phyloP scores from a whole-genome alignment of 2,797 vertebrate species.

The Catostomus latipinnis region DNA sequence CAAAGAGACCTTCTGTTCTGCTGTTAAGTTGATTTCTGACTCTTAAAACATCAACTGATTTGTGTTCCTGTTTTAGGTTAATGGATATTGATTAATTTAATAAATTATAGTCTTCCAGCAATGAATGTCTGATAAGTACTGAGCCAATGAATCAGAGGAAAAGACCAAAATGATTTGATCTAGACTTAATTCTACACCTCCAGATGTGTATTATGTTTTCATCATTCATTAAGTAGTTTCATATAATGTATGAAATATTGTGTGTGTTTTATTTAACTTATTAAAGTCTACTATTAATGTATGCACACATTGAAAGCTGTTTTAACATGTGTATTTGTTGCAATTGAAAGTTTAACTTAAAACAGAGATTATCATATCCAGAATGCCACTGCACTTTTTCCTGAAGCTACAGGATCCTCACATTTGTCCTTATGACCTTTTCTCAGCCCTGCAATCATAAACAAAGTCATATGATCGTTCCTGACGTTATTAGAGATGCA shows the following conservation, averaged over 20 bases:
- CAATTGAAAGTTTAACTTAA: neutral
- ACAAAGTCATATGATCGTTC: slow-evolving; percentile 5
- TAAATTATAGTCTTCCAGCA: slow-evolving; percentile 30
- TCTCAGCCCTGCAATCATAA: neutral
- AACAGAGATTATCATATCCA: neutral
- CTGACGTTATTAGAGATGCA: slow-evolving; percentile 16
- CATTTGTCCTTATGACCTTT: slow-evolving; percentile 23
- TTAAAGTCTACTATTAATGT: neutral
- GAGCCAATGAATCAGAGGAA: neutral
- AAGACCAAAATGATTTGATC: neutral
- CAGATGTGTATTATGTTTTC: neutral
- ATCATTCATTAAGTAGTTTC: neutral
- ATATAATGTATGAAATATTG: neutral
- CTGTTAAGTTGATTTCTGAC: neutral
- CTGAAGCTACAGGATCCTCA: neutral
- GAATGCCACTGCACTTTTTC: neutral
- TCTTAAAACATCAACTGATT: neutral
- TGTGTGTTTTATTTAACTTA: neutral
- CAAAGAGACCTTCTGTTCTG: neutral
- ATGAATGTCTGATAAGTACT: neutral
- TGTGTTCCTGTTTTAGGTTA: slow-evolving; percentile 12
- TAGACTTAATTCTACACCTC: slow-evolving; percentile 17
- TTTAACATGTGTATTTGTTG: neutral
- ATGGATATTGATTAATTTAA: slow-evolving; percentile 33
- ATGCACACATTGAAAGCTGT: neutral